phyloP scores from a whole-genome alignment of 2,113 vertebrate genomes.

The Calonectris borealis region DNA sequence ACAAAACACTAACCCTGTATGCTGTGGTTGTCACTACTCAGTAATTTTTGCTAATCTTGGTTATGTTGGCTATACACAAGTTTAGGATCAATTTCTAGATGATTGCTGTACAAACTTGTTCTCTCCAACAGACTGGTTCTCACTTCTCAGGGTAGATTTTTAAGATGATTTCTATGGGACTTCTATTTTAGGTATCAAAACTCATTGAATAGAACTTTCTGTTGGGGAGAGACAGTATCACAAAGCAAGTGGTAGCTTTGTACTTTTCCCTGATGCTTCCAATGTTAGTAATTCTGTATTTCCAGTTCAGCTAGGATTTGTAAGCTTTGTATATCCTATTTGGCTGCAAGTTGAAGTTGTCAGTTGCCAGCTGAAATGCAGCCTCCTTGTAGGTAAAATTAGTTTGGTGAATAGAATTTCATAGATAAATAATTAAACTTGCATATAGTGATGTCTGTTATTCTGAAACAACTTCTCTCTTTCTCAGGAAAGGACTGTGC shows the following conservation, averaged over 20 bases:
- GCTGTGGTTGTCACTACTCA: background rate
- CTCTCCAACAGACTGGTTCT: background rate
- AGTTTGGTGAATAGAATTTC: background rate
- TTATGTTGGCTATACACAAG: background rate
- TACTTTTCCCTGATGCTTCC: background rate
- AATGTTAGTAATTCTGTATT: background rate
- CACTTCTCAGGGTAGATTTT: background rate
- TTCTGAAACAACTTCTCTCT: background rate
- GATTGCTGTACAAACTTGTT: background rate
- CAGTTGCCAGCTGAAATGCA: background rate
- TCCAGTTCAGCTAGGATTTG: background rate
- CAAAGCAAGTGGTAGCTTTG: background rate
- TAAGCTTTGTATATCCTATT: background rate
- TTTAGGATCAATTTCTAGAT: background rate
- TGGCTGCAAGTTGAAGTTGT: accelerated
- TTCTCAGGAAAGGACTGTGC: background rate
- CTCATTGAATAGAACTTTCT: background rate
- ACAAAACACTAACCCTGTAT: accelerated
- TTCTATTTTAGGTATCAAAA: background rate
- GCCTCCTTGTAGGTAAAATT: background rate
- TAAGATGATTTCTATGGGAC: background rate
- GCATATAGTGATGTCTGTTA: background rate
- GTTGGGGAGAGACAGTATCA: background rate
- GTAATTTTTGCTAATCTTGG: background rate
- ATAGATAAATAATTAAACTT: background rate